Evolutionary conservation across 2,797 vertebrate species (phyloP), one percentile per base, ranked within the genome.

Genomic region (Betta splendens): DNA sequence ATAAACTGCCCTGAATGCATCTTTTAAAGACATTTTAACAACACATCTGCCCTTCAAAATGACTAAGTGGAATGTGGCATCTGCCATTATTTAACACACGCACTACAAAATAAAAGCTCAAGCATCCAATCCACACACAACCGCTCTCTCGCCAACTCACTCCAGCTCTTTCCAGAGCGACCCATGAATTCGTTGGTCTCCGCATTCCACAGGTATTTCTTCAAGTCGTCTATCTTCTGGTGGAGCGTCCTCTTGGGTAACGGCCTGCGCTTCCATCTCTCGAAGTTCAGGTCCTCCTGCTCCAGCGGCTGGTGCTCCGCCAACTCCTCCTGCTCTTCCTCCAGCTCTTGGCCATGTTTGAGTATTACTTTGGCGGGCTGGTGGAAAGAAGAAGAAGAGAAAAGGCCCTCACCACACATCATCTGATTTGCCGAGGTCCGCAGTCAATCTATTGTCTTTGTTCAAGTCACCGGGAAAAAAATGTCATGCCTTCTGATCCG

Each of bases 151-250:
- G 0, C 73, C 47, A 84, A 95, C 97, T 94, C 94, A 98, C 96
- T 92, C 96, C 95, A 97, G 89, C 95, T 98, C 91, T 95, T 94
- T 75, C 92, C 94, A 15, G 95, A 93, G 89, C 94, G 94, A 67
- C 96, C 97, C 93, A 99, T 92, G 90, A 95, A 97, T 69, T 95
- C 94, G 63, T 91, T 94, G 83, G 95, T 96, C 86, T 97, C 95
- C 0, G 94, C 94, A 80, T 99, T 98, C 96, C 95, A 98, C 65
- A 98, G 80, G 91, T 96, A 97, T 32, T 75, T 91, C 83, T 94
- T 97, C 61, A 97, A 15, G 71, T 92, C 91, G 12, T 83, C 90
- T 69, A 94, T 92, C 80, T 91, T 89, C 86, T 94, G 93, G 84
- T 89, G 82, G 80, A 93, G 94, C 7, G 92, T 94, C 89, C 93